A percentile compares a stretch with the other conserved stretches of the same genome.
These are phyloP conservation scores for Eulithis prunata DNA, from an alignment of 2,888 invertebrate species.

Conservation along the genomic window DNA sequence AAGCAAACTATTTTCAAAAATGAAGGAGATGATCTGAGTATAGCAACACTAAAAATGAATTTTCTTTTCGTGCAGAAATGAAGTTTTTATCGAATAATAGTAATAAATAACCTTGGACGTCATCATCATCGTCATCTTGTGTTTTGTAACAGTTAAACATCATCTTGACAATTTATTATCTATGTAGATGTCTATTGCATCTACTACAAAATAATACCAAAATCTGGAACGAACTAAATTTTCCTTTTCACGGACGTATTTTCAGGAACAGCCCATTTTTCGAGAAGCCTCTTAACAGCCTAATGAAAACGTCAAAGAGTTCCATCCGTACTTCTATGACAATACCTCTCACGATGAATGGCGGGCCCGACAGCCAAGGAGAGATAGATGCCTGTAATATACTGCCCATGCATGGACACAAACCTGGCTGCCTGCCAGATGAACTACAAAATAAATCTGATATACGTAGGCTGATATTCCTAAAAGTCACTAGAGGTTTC, in stretches of 20 bases:
- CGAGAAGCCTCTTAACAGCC: neutral
- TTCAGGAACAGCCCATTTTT: neutral
- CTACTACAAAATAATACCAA: too few relatives aligned
- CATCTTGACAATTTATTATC: too few relatives aligned
- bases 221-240: neutral
- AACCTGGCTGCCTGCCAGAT: constrained; percentile 57
- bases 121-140: too few relatives aligned
- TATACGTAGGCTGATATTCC: constrained; percentile 14
- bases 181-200: too few relatives aligned
- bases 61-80: too few relatives aligned
- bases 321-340: constrained; percentile 12
- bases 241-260: neutral
- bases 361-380: constrained; percentile 47
- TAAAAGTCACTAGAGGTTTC: neutral
- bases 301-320: constrained; percentile 15
- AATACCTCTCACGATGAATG: constrained; percentile 25
- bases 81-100: too few relatives aligned
- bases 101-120: too few relatives aligned
- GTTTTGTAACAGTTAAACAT: too few relatives aligned
- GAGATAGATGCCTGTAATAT: constrained; percentile 59
- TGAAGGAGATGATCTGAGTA: too few relatives aligned
- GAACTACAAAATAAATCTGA: constrained; percentile 50
- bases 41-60: too few relatives aligned
- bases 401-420: constrained; percentile 54
- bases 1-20: too few relatives aligned